phyloP scores from a whole-genome alignment of 2,797 vertebrate genomes.

The Sitta carolinensis region DNA sequence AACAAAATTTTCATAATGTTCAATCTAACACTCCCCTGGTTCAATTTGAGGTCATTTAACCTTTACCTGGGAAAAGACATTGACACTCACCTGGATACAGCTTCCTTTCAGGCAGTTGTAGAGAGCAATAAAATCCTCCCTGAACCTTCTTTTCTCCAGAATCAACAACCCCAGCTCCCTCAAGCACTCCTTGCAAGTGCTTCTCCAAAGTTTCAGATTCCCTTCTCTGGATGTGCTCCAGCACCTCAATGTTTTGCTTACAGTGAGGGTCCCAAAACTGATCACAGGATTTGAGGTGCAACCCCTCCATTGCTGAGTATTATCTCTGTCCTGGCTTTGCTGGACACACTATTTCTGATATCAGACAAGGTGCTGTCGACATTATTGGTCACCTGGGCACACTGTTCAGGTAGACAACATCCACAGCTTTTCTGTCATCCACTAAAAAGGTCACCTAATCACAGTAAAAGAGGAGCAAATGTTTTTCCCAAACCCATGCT shows the following conservation, averaged over 20 bases:
- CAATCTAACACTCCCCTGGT: neutral
- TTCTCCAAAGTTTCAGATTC: neutral
- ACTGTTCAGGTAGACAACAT: neutral
- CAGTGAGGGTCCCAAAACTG: neutral
- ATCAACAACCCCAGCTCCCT: neutral
- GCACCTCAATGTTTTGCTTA: neutral
- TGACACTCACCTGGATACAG: neutral
- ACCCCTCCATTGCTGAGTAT: neutral
- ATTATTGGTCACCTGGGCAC: neutral
- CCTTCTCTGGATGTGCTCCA: neutral
- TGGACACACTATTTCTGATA: neutral
- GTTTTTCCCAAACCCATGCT: neutral
- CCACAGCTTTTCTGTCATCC: neutral
- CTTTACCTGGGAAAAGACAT: neutral
- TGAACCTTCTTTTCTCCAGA: neutral
- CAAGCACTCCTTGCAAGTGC: neutral
- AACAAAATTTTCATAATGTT: neutral
- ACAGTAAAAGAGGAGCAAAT: neutral
- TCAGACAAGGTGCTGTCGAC: neutral
- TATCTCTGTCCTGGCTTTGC: neutral
- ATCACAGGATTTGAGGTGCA: rapidly evolving
- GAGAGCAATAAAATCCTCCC: neutral
- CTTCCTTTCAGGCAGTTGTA: neutral
- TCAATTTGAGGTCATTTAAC: neutral
- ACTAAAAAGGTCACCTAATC: neutral